A percentile compares a stretch with the other conserved stretches of the same genome.
These are phyloP conservation scores for Grammatotria lemairii DNA, from an alignment of 2,113 vertebrate species.

Conservation along the genomic window DNA sequence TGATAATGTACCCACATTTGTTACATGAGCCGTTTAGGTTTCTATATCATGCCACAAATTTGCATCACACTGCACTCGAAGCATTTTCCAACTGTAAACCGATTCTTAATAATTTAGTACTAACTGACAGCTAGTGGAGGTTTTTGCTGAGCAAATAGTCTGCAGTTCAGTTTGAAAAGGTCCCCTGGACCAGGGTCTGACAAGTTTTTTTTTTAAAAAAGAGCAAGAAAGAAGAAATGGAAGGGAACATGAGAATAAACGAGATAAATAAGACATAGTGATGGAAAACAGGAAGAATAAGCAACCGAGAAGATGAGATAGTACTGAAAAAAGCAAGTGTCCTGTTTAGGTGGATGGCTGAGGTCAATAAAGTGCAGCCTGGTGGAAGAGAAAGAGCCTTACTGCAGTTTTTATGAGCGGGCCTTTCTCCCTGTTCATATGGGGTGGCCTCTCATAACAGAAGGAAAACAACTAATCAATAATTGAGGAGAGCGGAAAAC, in stretches of 20 bases:
- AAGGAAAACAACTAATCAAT: constrained; percentile 64
- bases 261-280: constrained; percentile 16
- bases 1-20: neutral
- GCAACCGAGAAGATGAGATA: neutral
- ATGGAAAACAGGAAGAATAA: neutral
- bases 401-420: constrained; percentile 58
- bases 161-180: neutral
- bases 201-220: neutral
- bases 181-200: neutral
- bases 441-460: constrained; percentile 57
- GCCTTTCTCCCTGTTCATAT: constrained; percentile 15
- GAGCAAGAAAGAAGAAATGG: neutral
- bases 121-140: neutral
- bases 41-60: neutral
- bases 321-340: neutral
- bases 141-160: constrained; percentile 15
- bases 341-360: constrained; percentile 16
- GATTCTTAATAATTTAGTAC: constrained; percentile 35
- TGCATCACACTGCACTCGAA: neutral
- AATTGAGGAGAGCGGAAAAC: constrained; percentile 59
- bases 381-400: constrained; percentile 14
- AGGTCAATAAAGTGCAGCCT: constrained; percentile 34
- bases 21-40: neutral
- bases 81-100: neutral
- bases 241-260: constrained; percentile 12